These are phyloP conservation scores for Tetramorium alpestre DNA, from an alignment of 1,140 invertebrate species.

Conservation along the genomic window DNA sequence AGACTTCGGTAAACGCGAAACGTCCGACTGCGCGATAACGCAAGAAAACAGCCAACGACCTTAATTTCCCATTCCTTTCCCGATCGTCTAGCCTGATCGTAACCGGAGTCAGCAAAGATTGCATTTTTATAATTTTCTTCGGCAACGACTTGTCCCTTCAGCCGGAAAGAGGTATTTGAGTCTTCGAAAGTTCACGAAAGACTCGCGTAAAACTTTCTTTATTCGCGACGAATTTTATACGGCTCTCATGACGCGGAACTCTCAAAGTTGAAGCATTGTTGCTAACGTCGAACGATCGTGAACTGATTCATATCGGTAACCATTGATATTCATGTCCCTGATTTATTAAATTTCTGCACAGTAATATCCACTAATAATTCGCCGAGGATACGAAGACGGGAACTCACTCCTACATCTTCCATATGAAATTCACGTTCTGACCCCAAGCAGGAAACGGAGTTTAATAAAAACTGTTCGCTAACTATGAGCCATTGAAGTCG, in stretches of 20 bases:
- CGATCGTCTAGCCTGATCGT: neutral
- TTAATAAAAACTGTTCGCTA: conserved; percentile 60
- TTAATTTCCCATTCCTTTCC: conserved; percentile 2
- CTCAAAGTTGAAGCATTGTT: neutral
- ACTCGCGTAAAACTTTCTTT: conserved; percentile 49
- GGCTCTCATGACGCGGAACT: neutral
- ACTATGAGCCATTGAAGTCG: conserved; percentile 56
- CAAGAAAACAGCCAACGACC: conserved; percentile 1
- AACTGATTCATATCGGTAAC: neutral
- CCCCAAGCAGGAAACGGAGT: conserved; percentile 19
- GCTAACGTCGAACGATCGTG: neutral
- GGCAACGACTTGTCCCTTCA: conserved; percentile 17
- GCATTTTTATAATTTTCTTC: conserved; percentile 55
- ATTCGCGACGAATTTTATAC: conserved; percentile 46
- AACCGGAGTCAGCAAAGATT: conserved; percentile 36
- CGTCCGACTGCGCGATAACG: neutral
- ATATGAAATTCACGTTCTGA: conserved; percentile 23
- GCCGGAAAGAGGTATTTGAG: conserved; percentile 28
- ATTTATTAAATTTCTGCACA: neutral
- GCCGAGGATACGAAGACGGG: neutral
- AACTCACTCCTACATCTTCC: neutral
- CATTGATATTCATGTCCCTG: neutral
- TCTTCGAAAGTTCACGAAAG: conserved; percentile 38
- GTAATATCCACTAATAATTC: conserved; percentile 29
- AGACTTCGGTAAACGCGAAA: conserved; percentile 15